Base-by-base conservation (phyloP, 2,888 invertebrate species). In the Drosophila bunnanda region DNA sequence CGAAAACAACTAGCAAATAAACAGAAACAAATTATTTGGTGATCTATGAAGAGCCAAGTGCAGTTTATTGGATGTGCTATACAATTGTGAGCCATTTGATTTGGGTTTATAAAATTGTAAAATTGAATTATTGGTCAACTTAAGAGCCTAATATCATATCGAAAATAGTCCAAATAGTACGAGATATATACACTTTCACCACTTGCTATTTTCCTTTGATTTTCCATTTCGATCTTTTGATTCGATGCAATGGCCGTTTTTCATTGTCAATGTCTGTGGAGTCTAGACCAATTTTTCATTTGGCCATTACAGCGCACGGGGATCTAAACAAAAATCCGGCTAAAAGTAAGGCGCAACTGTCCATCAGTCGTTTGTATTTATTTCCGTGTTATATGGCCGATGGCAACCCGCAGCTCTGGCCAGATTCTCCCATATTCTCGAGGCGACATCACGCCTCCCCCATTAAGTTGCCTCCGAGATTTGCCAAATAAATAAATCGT, bases 1-100 rank as follows among this genome's bases (percentile, higher is more conserved):
- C 69, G 78, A 76, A 78, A 81, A 75, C 73, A 72, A 74, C 75
- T 72, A 61, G 50, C 58, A 69, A 79, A 85, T 82, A 83, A 82
- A 84, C 82, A 46, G 46, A 84, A 74, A 80, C 72, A 17, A 74
- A 70, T 78, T 34, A 61, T 61, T 52, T 36, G 36, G 10, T 41
- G 55, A 69, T 66, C 71, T 67, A 61, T 72, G 72, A 68, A 57
- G 28, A 62, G 44, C 39, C 25, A 54, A 72, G 48, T 72, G 48
- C 53, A 73, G 58, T 65, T 55, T 65, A 73, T 73, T 39, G 43
- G 65, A 54, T 78, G 53, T 30, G 50, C 48, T 41, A 57, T 41
- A 46, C 20, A 50, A 39, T 58, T 25, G 65, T 50, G 34, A 56
- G 50, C 58, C 44, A 58, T 38, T 68, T 38, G 25, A 39, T 46